A percentile compares a stretch with the other conserved stretches of the same genome.
Conservation (phyloP, 2,113 vertebrate genomes). For the Esox niger region DNA sequence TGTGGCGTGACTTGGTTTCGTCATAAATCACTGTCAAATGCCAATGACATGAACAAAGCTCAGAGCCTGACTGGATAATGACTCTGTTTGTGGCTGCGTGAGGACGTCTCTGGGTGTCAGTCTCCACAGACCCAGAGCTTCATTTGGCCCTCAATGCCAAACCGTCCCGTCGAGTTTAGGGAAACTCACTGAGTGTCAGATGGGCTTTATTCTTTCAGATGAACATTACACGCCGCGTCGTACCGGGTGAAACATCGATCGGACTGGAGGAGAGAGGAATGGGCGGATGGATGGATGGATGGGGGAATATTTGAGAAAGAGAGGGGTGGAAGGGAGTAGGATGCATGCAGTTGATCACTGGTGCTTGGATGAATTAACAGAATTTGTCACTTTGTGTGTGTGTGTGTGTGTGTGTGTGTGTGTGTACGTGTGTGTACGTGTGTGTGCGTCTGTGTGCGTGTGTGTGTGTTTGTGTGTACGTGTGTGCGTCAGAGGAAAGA, state of each 20-base stretch:
- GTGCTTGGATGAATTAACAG: conserved; percentile 44
- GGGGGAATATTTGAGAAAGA: too few relatives aligned
- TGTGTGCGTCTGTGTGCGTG: conserved; percentile 13
- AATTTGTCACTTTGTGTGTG: conserved; percentile 20
- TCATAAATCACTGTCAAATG: conserved; percentile 74
- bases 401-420: conserved; percentile 13
- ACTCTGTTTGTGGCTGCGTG: conserved; percentile 18
- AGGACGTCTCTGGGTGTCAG: conserved; percentile 15
- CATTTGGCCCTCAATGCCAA: conserved; percentile 50
- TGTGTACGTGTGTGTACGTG: too few relatives aligned
- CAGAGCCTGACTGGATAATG: conserved; percentile 54
- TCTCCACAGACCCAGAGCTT: conserved; percentile 36
- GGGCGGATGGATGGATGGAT: conserved; percentile 20
- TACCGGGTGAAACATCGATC: conserved; percentile 61
- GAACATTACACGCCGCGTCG: conserved; percentile 61
- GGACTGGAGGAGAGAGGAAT: conserved; percentile 33
- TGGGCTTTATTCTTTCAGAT: conserved; percentile 56
- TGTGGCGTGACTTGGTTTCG: conserved; percentile 64
- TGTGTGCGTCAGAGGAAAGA: conserved; percentile 11
- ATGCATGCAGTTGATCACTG: conserved; percentile 68
- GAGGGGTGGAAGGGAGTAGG: conserved; percentile 29
- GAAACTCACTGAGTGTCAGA: conserved; percentile 69
- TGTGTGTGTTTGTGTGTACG: conserved; percentile 9
- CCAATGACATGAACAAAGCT: conserved; percentile 63
- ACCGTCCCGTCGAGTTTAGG: conserved; percentile 53